Conservation (phyloP, 92 coral and sea anemone genomes). For the Siderastrea radians region DNA sequence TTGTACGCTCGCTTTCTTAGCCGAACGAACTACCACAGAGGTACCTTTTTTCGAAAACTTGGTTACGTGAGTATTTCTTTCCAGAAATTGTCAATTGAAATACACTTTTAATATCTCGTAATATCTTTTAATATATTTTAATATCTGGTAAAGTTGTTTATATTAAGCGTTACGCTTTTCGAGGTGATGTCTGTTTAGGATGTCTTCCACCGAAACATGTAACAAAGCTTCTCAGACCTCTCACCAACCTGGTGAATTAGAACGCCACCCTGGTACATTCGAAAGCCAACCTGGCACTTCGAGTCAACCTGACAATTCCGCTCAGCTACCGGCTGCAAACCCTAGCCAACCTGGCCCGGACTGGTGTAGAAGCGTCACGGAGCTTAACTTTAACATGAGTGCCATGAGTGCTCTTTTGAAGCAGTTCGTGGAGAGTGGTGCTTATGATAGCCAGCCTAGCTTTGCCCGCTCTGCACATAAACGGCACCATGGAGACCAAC, state of each 20-base stretch:
- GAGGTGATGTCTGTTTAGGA: neutral
- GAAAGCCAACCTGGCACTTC: conserved; percentile 7
- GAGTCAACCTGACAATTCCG: neutral
- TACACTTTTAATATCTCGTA: neutral
- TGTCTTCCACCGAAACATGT: neutral
- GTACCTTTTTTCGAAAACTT: neutral
- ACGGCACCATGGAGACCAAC: neutral
- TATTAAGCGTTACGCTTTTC: neutral
- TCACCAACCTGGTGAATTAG: neutral
- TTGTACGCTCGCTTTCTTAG: conserved; percentile 8
- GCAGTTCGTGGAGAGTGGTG: neutral
- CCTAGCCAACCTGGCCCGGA: conserved; percentile 1
- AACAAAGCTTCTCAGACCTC: too few species aligned
- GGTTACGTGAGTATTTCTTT: conserved; percentile 2
- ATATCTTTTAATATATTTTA: neutral
- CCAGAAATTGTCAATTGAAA: neutral
- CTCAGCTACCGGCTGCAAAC: neutral
- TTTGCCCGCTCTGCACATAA: neutral
- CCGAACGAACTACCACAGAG: neutral
- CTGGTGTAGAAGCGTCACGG: neutral
- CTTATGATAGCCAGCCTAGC: neutral
- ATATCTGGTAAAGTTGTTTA: neutral
- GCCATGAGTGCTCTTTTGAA: neutral
- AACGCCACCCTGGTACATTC: neutral
- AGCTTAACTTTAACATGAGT: neutral